Evolutionary conservation across 2,113 vertebrate genomes (phyloP).

Genomic region (Trochalopteron elliotii): DNA sequence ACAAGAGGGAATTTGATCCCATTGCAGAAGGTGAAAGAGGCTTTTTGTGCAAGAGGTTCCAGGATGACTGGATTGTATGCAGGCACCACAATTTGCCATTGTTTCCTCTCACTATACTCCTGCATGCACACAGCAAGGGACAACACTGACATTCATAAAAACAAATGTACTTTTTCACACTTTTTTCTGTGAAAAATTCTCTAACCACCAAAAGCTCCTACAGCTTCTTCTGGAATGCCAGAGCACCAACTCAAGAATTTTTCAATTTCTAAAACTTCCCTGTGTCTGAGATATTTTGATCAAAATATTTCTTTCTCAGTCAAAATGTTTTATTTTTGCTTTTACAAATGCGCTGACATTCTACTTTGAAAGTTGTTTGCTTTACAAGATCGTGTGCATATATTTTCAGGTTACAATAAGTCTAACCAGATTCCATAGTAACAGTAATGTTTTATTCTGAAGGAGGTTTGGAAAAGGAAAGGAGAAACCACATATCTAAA

Average conservation of each 20-base stretch:
- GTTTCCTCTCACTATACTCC: not conserved
- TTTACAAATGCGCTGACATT: not conserved
- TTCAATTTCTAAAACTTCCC: not conserved
- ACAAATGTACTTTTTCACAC: not conserved
- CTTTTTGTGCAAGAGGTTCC: not conserved
- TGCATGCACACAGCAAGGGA: not conserved
- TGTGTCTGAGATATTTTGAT: not conserved
- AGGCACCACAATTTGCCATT: not conserved
- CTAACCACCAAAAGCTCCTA: not conserved
- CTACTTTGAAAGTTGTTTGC: not conserved
- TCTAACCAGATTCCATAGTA: not conserved
- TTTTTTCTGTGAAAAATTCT: not conserved
- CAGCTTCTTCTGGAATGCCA: not conserved
- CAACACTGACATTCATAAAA: not conserved
- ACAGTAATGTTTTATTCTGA: not conserved
- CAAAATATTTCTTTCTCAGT: not conserved
- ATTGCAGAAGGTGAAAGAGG: not conserved
- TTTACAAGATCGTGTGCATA: rapidly evolving
- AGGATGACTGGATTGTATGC: not conserved
- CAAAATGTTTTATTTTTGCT: not conserved
- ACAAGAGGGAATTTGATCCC: not conserved
- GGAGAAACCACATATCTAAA: not conserved
- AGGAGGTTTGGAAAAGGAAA: not conserved
- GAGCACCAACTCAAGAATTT: not conserved
- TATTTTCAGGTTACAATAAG: not conserved